Percentiles rank a stretch among this genome's conserved stretches.
phyloP scores from a whole-genome alignment of 2,888 invertebrate species.

The Oxytorus armatus region DNA sequence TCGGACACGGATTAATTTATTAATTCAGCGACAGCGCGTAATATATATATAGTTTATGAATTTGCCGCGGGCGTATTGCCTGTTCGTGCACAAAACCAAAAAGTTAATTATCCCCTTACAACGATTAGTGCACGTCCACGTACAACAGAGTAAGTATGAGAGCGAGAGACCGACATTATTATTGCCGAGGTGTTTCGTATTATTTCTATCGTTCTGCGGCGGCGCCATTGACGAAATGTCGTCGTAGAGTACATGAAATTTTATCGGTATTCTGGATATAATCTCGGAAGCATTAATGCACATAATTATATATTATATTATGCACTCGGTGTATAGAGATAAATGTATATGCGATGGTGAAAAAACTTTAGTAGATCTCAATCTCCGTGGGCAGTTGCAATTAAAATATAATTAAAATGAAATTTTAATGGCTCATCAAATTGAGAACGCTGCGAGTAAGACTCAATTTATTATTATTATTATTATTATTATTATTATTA shows the following conservation, averaged over 20 bases:
- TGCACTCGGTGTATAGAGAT: neutral
- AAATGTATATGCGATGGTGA: neutral
- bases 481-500: conserved; percentile 13
- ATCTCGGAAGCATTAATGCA: conserved; percentile 23
- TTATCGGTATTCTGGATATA: conserved; percentile 44
- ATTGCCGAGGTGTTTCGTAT: conserved; percentile 47
- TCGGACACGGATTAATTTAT: conserved; percentile 67
- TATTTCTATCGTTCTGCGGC: conserved; percentile 39
- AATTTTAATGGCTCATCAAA: conserved; percentile 43
- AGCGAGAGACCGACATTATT: conserved; percentile 23
- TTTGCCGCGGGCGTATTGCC: conserved; percentile 30
- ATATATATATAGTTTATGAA: conserved; percentile 14
- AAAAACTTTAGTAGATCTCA: conserved; percentile 32
- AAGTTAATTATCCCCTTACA: conserved; percentile 61
- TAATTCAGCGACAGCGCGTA: conserved; percentile 50
- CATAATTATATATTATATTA: conserved; percentile 12
- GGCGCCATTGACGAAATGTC: conserved; percentile 21
- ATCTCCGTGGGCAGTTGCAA: conserved; percentile 38
- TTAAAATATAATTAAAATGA: conserved; percentile 57
- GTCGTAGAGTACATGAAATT: conserved; percentile 40
- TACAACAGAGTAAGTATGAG: conserved; percentile 5
- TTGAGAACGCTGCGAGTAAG: conserved; percentile 6
- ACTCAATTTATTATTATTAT: conserved; percentile 5
- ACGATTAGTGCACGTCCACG: conserved; percentile 49
- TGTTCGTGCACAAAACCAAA: conserved; percentile 40